Conservation (phyloP, 2,888 invertebrate genomes). For the Stenichneumon culpator region DNA sequence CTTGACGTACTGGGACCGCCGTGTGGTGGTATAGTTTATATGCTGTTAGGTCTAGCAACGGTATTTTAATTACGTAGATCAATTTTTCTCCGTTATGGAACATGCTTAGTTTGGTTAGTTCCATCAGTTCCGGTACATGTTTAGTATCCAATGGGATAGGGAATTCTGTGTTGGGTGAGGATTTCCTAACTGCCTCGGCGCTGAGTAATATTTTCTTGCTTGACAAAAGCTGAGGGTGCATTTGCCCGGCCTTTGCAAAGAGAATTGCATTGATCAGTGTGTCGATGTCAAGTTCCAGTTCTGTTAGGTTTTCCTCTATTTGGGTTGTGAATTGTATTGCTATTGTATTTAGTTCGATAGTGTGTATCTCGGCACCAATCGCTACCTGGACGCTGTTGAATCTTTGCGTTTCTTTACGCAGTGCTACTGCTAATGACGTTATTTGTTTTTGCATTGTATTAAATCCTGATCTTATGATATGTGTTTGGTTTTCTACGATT, state of each 20-base stretch:
- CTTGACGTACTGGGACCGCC: conserved; percentile 10
- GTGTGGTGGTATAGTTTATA: conserved; percentile 19
- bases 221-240: conserved; percentile 22
- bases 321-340: conserved; percentile 8
- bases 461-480: conserved; percentile 52
- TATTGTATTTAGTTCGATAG: background rate
- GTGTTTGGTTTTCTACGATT: conserved; percentile 50
- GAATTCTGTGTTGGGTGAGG: conserved; percentile 32
- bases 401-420: background rate
- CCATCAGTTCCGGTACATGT: conserved; percentile 19
- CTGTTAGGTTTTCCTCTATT: background rate
- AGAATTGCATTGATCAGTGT: conserved; percentile 3
- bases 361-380: background rate
- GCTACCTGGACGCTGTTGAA: background rate
- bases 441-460: conserved; percentile 30
- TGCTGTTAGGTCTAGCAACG: background rate
- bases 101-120: background rate
- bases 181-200: conserved; percentile 27
- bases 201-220: conserved; percentile 14
- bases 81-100: conserved; percentile 28
- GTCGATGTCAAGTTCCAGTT: conserved; percentile 12
- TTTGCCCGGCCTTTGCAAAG: conserved; percentile 22
- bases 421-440: conserved; percentile 3
- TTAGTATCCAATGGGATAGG: conserved; percentile 6
- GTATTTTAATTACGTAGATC: conserved; percentile 19